A percentile compares a stretch with the other conserved stretches of the same genome.
Evolutionary conservation across 1,140 invertebrate species (phyloP).

Genomic region (Drosophila quadrilineata): DNA sequence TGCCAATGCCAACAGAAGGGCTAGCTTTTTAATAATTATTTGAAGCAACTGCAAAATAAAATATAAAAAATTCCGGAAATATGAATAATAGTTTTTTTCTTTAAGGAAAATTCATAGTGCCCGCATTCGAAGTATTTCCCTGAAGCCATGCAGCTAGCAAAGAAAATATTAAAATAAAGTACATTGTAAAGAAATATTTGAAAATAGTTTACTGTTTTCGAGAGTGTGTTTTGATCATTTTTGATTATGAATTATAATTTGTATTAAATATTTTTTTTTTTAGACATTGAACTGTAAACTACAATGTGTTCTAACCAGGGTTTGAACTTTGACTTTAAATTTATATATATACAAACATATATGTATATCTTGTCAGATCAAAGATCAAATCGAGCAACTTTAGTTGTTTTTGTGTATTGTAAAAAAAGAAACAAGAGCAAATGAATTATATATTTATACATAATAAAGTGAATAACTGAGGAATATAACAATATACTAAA

Average conservation of each 20-base stretch:
- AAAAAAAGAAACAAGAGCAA: no score
- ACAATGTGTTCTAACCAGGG: conserved; percentile 70
- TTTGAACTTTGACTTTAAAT: conserved; percentile 68
- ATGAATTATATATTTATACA: conserved; percentile 1
- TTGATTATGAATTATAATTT: no score
- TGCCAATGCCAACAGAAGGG: conserved; percentile 39
- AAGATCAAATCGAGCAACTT: conserved; percentile 52
- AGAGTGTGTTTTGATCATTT: conserved; percentile 19
- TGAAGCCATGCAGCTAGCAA: conserved; percentile 3
- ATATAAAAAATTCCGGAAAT: neutral
- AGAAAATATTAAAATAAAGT: neutral
- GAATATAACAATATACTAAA: neutral
- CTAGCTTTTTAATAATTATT: conserved; percentile 30
- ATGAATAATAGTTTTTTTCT: no score
- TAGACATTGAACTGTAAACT: conserved; percentile 58
- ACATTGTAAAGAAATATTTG: neutral
- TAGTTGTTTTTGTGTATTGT: conserved; percentile 51
- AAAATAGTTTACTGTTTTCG: conserved; percentile 6
- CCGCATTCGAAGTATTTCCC: conserved; percentile 22
- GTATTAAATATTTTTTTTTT: conserved; percentile 25
- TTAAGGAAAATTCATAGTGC: neutral
- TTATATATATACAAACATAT: no score
- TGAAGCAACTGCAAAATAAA: neutral
- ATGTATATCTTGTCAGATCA: conserved; percentile 51
- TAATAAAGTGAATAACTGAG: no score